Conservation (phyloP, 2,888 invertebrate genomes). For the Coenonympha arcania region DNA sequence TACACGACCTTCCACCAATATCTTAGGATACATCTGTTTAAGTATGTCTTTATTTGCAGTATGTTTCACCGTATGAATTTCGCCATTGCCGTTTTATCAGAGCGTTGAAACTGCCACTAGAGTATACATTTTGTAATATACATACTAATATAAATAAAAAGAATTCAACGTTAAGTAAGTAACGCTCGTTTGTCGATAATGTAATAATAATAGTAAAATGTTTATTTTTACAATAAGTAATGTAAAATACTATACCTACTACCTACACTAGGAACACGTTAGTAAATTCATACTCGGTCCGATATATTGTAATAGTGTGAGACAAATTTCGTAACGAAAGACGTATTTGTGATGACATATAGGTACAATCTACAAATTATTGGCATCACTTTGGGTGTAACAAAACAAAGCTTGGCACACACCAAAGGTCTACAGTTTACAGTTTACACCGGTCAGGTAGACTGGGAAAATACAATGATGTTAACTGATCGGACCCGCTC, state of each 20-base stretch:
- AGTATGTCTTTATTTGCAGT: slow-evolving; percentile 15
- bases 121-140: slow-evolving; percentile 60
- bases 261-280: not conserved
- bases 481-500: too few relatives aligned
- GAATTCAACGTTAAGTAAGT: slow-evolving; percentile 48
- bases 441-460: too few relatives aligned
- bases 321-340: slow-evolving; percentile 6
- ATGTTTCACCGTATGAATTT: slow-evolving; percentile 31
- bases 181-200: slow-evolving; percentile 48
- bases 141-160: slow-evolving; percentile 45
- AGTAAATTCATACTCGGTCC: not conserved
- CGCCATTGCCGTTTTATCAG: slow-evolving; percentile 47
- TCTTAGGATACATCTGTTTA: not conserved
- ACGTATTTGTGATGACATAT: slow-evolving; percentile 6
- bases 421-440: not conserved
- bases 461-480: too few relatives aligned
- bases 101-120: slow-evolving; percentile 72
- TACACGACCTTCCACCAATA: not conserved
- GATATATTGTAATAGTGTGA: not conserved
- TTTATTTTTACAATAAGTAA: slow-evolving; percentile 52
- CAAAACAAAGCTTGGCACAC: not conserved
- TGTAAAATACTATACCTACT: slow-evolving; percentile 21
- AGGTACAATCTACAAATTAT: not conserved
- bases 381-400: not conserved
- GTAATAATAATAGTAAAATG: slow-evolving; percentile 20